Evolutionary conservation across 2,113 vertebrate genomes (phyloP), one percentile per base, ranked within the genome.

Genomic region (Pyrgilauda ruficollis): DNA sequence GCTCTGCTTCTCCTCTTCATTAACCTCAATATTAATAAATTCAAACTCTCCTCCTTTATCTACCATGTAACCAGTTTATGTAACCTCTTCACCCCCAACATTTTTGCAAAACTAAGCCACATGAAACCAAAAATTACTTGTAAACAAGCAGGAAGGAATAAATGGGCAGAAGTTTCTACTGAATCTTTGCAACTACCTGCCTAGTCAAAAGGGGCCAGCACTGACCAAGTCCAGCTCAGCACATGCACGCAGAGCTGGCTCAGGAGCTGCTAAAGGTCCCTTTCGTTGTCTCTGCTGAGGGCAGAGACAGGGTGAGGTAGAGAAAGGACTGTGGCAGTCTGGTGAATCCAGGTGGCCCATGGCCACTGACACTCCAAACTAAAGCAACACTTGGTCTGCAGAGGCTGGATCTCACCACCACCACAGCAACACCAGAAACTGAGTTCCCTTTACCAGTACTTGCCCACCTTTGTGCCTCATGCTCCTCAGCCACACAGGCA

Each of bases 201-300:
- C 52, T 24, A 33, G 33, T 3, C 28, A 46, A 70, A 66, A 30
- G 7, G 16, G 15, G 52, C 8, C 43, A 80, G 68, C n/a, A 63
- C 47, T 7, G 3, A 31, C 6, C 6, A 17, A 56, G 26, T 15
- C 37, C 63, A 62, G 82, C 52, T 63, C 28, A 6, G 44, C 8
- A 58, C 1, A 3, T 16, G 15, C 58, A 13, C 0, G 0, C 30
- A 27, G 43, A 44, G 24, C 43, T 72, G 67, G 4, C 23, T 81
- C 61, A 37, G 64, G 44, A 68, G 59, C 68, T 80, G 73, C 15
- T 24, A 3, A 46, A 67, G n/a, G 22, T 20, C 30, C 52, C 24
- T 72, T 53, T 5, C 1, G 2, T 2, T 77, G n/a, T 24, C 73
- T 56, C 56, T 80, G 56, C 33, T 41, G 44, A 30, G 24, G 13